phyloP scores from a whole-genome alignment of 2,113 vertebrate genomes.

The Clarias batrachus region DNA sequence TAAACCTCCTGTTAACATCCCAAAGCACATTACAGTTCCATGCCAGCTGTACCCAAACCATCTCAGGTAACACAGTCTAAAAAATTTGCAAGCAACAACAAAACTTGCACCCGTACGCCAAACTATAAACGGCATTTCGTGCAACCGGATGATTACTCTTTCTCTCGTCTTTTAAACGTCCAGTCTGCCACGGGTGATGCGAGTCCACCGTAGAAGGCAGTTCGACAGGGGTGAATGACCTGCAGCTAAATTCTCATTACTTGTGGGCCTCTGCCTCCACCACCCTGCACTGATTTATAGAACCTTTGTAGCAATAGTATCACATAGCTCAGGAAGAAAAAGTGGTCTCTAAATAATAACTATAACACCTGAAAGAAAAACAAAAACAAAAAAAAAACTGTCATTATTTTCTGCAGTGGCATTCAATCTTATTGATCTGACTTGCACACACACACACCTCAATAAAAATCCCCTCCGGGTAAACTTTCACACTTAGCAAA shows the following conservation, averaged over 20 bases:
- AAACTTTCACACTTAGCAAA: not conserved
- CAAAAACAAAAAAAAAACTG: conserved; percentile 13
- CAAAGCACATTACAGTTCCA: conserved; percentile 65
- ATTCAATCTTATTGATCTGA: conserved; percentile 17
- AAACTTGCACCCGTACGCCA: conserved; percentile 18
- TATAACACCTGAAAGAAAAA: conserved; percentile 32
- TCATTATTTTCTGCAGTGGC: conserved; percentile 16
- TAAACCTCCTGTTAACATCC: conserved; percentile 67
- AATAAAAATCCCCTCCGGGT: not conserved
- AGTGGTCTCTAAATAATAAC: conserved; percentile 36
- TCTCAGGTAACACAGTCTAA: conserved; percentile 46
- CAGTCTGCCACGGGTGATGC: conserved; percentile 25
- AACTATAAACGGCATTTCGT: conserved; percentile 9
- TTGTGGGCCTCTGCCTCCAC: conserved; percentile 37
- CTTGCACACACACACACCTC: not conserved
- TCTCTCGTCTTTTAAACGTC: conserved; percentile 19
- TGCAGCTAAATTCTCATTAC: conserved; percentile 49
- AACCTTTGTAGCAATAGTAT: conserved; percentile 29
- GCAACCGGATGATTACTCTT: conserved; percentile 2
- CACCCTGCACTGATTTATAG: conserved; percentile 47
- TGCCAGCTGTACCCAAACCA: conserved; percentile 57
- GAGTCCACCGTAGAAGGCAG: conserved; percentile 1
- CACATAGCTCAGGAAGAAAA: conserved; percentile 39
- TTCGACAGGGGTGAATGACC: conserved; percentile 35
- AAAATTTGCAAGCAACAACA: conserved; percentile 48